phyloP scores from a whole-genome alignment of 2,113 vertebrate species.

The Neodon shergylaensis region DNA sequence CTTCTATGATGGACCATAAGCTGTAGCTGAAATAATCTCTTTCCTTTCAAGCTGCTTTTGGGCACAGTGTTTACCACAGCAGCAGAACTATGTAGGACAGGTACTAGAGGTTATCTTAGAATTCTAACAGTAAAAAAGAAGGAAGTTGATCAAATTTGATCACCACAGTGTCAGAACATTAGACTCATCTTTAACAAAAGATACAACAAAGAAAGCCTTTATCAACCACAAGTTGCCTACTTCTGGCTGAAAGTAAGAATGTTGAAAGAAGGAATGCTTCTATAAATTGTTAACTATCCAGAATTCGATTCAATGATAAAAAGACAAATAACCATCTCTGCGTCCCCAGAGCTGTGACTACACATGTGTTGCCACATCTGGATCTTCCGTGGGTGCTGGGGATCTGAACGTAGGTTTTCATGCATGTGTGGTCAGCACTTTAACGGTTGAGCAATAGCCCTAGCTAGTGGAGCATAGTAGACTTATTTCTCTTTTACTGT shows the following conservation, averaged over 20 bases:
- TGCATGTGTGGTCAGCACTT: no score
- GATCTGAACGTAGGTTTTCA: not conserved
- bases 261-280: not conserved
- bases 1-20: not conserved
- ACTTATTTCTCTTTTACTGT: slow-evolving; percentile 39
- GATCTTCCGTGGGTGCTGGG: not conserved
- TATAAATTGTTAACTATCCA: not conserved
- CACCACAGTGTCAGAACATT: not conserved
- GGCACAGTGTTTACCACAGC: not conserved
- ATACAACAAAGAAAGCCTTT: not conserved
- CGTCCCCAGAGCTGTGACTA: not conserved
- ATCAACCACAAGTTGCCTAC: not conserved
- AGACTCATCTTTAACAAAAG: slow-evolving; percentile 12
- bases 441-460: no score
- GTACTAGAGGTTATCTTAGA: slow-evolving; percentile 17
- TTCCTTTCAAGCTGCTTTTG: not conserved
- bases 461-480: not conserved
- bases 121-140: not conserved
- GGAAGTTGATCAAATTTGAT: not conserved
- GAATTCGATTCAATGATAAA: slow-evolving; percentile 32
- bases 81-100: not conserved
- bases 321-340: not conserved
- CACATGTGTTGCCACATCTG: not conserved
- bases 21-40: not conserved
- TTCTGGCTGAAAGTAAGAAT: no score